Conservation (phyloP, 2,888 invertebrate species). For the Amiota minor region DNA sequence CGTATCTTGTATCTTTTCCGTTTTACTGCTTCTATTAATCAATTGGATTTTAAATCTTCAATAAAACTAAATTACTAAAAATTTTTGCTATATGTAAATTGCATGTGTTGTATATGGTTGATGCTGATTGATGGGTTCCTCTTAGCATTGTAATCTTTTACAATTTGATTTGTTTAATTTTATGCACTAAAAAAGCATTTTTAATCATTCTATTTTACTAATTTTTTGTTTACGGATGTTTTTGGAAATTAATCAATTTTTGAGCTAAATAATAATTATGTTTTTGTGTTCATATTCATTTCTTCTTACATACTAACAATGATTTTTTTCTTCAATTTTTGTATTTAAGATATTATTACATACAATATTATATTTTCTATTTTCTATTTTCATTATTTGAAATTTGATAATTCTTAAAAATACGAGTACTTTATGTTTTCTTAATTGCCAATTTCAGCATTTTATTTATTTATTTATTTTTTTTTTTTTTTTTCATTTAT, state of each 20-base stretch:
- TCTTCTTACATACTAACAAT: no score
- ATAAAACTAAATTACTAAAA: neutral
- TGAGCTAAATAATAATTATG: no score
- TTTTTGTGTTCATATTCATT: no score
- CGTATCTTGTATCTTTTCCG: neutral
- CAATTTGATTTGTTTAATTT: neutral
- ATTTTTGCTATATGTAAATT: neutral
- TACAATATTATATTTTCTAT: neutral
- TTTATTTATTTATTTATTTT: constrained; percentile 36
- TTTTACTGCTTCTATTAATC: constrained; percentile 1
- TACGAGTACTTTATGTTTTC: constrained; percentile 43
- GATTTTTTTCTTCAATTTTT: no score
- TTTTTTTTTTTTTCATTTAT: no score
- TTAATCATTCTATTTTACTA: no score
- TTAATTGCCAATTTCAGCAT: constrained; percentile 66
- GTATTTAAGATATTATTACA: no score
- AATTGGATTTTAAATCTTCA: neutral
- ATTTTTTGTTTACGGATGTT: no score
- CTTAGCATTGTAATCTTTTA: neutral
- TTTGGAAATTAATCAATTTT: no score
- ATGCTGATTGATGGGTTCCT: constrained; percentile 10
- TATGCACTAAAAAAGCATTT: neutral
- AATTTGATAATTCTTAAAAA: constrained; percentile 24
- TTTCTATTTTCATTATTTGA: neutral
- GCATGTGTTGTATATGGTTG: neutral